phyloP scores from a whole-genome alignment of 2,797 vertebrate genomes.

The Paratrypauchen microcephalus region DNA sequence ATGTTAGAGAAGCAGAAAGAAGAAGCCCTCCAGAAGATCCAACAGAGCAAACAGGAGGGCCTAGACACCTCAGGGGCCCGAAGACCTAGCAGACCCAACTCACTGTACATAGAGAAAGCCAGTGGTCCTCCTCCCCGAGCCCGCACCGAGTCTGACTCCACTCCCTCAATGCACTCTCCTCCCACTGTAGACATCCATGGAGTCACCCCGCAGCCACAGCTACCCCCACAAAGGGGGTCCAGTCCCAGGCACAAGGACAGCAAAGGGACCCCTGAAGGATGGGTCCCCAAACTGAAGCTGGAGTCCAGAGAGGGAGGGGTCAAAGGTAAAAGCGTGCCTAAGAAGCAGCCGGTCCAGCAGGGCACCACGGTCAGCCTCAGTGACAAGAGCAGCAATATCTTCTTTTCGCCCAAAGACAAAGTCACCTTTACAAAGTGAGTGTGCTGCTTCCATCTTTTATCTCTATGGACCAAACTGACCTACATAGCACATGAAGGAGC shows the following conservation, averaged over 20 bases:
- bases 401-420: slow-evolving; percentile 88
- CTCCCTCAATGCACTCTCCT: slow-evolving; percentile 13
- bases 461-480: background rate
- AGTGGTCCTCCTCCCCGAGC: slow-evolving; percentile 54
- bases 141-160: slow-evolving; percentile 65
- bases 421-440: slow-evolving; percentile 85
- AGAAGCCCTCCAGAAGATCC: slow-evolving; percentile 79
- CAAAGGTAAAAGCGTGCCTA: slow-evolving; percentile 55
- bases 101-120: slow-evolving; percentile 65
- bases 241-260: slow-evolving; percentile 59
- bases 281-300: slow-evolving; percentile 78
- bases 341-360: slow-evolving; percentile 64
- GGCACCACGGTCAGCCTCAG: slow-evolving; percentile 64
- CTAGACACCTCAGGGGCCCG: slow-evolving; percentile 15
- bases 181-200: slow-evolving; percentile 15
- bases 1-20: slow-evolving; percentile 81
- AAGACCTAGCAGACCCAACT: slow-evolving; percentile 72
- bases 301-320: slow-evolving; percentile 76
- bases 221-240: slow-evolving; percentile 60
- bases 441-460: background rate
- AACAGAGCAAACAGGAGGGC: slow-evolving; percentile 71
- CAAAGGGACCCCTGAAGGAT: slow-evolving; percentile 61
- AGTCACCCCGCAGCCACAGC: slow-evolving; percentile 39
- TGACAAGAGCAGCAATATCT: slow-evolving; percentile 78
- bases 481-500: too few relatives aligned